A percentile compares a stretch with the other conserved stretches of the same genome.
Evolutionary conservation across 2,113 vertebrate species (phyloP).

Genomic region (Tamias sibiricus): DNA sequence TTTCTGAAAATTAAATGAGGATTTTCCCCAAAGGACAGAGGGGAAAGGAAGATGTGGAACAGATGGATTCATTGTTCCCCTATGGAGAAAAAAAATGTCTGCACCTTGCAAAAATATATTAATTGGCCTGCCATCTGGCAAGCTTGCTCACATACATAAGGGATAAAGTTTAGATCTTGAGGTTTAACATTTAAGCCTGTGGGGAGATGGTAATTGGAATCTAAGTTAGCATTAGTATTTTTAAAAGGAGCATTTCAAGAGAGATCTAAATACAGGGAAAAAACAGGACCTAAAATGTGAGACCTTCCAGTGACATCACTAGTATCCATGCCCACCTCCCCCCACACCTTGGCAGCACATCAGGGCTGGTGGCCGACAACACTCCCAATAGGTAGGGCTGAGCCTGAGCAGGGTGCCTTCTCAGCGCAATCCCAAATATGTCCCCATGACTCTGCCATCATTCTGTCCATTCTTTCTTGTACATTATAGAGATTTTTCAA

Average conservation of each 20-base stretch:
- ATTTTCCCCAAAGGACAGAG: slow-evolving; percentile 64
- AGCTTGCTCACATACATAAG: slow-evolving; percentile 66
- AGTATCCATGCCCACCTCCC: too few species aligned
- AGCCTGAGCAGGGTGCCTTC: rapidly evolving
- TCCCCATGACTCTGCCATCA: background rate
- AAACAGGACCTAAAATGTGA: background rate
- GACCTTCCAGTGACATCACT: background rate
- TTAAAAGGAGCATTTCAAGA: slow-evolving; percentile 52
- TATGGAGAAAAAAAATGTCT: slow-evolving; percentile 69
- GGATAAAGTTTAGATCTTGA: slow-evolving; percentile 73
- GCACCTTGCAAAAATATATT: slow-evolving; percentile 79
- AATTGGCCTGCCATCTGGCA: slow-evolving; percentile 79
- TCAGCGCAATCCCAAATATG: background rate
- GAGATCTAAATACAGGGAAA: background rate
- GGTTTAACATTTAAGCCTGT: slow-evolving; percentile 74
- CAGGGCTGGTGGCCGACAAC: rapidly evolving
- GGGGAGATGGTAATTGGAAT: slow-evolving; percentile 62
- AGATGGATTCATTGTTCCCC: slow-evolving; percentile 75
- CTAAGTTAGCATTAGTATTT: slow-evolving; percentile 44
- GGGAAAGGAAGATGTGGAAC: slow-evolving; percentile 58
- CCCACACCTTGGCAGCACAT: background rate
- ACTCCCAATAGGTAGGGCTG: rapidly evolving
- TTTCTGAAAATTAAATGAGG: slow-evolving; percentile 74
- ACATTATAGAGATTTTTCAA: background rate
- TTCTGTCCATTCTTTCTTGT: background rate